Percentiles rank a stretch among this genome's conserved stretches.
These are phyloP conservation scores for Nomada fabriciana DNA, from an alignment of 2,888 invertebrate genomes.

Conservation along the genomic window DNA sequence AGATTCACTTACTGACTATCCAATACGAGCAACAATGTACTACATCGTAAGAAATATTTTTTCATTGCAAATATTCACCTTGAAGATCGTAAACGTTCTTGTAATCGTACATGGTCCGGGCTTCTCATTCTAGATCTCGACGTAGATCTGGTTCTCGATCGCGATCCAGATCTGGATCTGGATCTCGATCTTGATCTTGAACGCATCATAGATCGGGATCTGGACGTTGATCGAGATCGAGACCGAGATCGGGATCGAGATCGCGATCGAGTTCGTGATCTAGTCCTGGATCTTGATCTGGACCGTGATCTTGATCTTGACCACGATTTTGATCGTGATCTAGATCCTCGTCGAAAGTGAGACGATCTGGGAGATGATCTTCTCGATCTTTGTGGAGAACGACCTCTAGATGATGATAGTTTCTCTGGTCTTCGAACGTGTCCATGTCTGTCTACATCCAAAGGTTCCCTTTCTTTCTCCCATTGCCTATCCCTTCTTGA, in stretches of 20 bases:
- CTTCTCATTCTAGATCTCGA: slow-evolving; percentile 72
- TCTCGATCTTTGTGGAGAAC: slow-evolving; percentile 67
- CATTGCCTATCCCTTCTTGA: slow-evolving; percentile 74
- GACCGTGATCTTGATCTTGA: slow-evolving; percentile 75
- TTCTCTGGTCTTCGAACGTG: slow-evolving; percentile 64
- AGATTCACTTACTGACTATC: slow-evolving; percentile 21
- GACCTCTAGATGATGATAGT: slow-evolving; percentile 53
- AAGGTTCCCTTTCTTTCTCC: slow-evolving; percentile 75
- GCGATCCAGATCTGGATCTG: slow-evolving; percentile 63
- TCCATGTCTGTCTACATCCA: slow-evolving; percentile 73
- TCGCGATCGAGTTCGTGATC: slow-evolving; percentile 73
- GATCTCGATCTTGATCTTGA: slow-evolving; percentile 63
- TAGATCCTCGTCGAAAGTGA: slow-evolving; percentile 79
- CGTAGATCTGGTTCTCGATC: slow-evolving; percentile 68
- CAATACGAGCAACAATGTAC: neutral
- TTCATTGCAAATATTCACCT: slow-evolving; percentile 66
- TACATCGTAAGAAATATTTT: neutral
- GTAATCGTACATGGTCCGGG: slow-evolving; percentile 63
- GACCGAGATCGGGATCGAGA: slow-evolving; percentile 74
- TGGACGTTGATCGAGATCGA: slow-evolving; percentile 77
- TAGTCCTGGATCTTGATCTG: slow-evolving; percentile 61
- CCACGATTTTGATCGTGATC: slow-evolving; percentile 73
- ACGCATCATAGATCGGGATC: slow-evolving; percentile 74
- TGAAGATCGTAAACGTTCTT: slow-evolving; percentile 74
- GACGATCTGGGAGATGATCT: slow-evolving; percentile 78